Base-by-base conservation (phyloP, 2,113 vertebrate genomes). In the Pongo pygmaeus region DNA sequence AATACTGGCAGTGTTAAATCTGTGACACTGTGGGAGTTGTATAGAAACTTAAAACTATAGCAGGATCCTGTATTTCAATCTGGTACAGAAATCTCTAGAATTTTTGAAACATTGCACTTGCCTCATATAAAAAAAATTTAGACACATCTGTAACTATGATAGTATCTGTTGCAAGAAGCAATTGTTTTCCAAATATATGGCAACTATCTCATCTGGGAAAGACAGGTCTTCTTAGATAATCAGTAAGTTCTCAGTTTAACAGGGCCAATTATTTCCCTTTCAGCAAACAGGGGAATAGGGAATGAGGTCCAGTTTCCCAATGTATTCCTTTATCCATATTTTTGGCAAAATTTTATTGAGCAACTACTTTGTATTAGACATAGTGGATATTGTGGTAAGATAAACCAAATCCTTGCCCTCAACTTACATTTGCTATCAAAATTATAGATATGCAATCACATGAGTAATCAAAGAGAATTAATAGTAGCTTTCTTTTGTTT, bases 101-200 rank as follows among this genome's bases (percentile, higher is more conserved):
- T n/a, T 77, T 93, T 95, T 77, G 52, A 20, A 96, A 57, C 55
- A 92, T 32, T 79, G 10, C 48, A 85, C 23, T 89, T 94, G n/a
- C 17, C 46, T 95, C 4, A 59, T 84, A 14, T 52, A 48, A 89
- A 92, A 94, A 81, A 22, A 67, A 85, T 86, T 91, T 61, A 93
- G 85, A 43, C 5, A 59, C 13, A 16, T 55, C 35, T 85, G 9
- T 50, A 93, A 85, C 32, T 64, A 40, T 59, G 64, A 74, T n/a
- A 43, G 2, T 67, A 81, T 52, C 22, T 78, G 50, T 48, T 85
- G 40, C 18, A 88, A 86, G 81, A 25, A 83, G 40, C 9, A 91
- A 32, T 50, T 92, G 35, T 77, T 93, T 88, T 35, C 78, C 32
- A 91, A 90, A 57, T 67, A 67, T 2, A 35, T n/a, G 20, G 74